Evolutionary conservation across 2,113 vertebrate species (phyloP).

Genomic region (Cisticola juncidis): DNA sequence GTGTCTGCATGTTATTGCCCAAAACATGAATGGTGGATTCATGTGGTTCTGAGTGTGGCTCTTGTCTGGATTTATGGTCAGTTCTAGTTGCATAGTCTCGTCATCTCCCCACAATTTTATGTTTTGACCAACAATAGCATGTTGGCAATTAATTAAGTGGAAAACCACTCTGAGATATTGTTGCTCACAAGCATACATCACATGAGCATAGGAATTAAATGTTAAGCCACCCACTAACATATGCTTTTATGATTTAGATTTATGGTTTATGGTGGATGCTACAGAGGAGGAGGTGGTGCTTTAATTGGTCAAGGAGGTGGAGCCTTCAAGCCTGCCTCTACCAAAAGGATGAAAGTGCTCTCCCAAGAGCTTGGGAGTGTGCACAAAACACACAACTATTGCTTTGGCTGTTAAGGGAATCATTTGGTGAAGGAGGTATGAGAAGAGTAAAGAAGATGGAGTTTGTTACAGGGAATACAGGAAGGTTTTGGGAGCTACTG

Average conservation of each 20-base stretch:
- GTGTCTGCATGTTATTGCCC: background rate
- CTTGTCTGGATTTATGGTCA: background rate
- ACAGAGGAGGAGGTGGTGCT: background rate
- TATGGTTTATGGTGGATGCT: background rate
- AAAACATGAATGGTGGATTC: background rate
- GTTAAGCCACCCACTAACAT: background rate
- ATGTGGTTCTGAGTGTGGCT: background rate
- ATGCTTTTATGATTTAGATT: background rate
- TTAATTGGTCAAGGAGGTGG: background rate
- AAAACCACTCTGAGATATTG: background rate
- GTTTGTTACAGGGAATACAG: background rate
- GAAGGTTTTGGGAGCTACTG: background rate
- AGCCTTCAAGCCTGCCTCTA: background rate
- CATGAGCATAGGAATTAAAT: background rate
- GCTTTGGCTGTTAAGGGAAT: background rate
- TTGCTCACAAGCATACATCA: background rate
- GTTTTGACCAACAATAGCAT: background rate
- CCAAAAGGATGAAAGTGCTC: background rate
- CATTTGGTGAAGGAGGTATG: background rate
- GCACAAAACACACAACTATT: background rate
- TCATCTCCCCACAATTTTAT: background rate
- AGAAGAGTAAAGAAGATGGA: background rate
- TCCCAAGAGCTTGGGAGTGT: background rate
- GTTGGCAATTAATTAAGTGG: background rate
- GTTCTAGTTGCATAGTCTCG: background rate